Percentiles rank a stretch among this genome's conserved stretches.
Conservation (phyloP, 2,113 vertebrate species). For the Lagenorhynchus albirostris region DNA sequence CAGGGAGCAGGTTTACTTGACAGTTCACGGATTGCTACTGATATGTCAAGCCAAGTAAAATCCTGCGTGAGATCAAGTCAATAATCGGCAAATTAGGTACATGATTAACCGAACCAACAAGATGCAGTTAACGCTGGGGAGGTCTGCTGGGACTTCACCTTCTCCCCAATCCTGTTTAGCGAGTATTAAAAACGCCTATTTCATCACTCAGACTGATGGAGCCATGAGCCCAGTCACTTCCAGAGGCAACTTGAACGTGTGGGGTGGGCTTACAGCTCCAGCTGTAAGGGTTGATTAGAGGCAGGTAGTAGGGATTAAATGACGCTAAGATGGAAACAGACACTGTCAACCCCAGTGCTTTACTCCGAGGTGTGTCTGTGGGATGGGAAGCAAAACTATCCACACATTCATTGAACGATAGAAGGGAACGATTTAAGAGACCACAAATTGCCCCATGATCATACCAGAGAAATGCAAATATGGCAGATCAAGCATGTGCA, state of each 20-base stretch:
- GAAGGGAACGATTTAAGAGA: conserved; percentile 24
- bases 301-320: not conserved
- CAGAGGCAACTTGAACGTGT: conserved; percentile 2
- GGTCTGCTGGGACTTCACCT: conserved; percentile 82
- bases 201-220: conserved; percentile 79
- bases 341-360: not conserved
- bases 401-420: not conserved
- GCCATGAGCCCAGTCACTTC: conserved; percentile 56
- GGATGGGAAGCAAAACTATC: not conserved
- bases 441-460: not conserved
- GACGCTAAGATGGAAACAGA: not conserved
- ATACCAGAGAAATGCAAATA: conserved; percentile 50
- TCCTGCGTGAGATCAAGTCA: conserved; percentile 84
- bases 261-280: conserved; percentile 31
- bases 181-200: conserved; percentile 82
- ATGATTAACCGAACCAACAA: conserved; percentile 86
- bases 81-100: conserved; percentile 87
- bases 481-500: not conserved
- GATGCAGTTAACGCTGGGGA: conserved; percentile 78
- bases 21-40: conserved; percentile 79
- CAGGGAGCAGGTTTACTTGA: conserved; percentile 74
- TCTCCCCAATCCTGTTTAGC: conserved; percentile 80
- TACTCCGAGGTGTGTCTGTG: not conserved
- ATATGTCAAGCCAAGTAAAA: conserved; percentile 82
- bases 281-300: not conserved